A percentile compares a stretch with the other conserved stretches of the same genome.
Evolutionary conservation across 2,113 vertebrate genomes (phyloP).

Genomic region (Eurystomus gularis): DNA sequence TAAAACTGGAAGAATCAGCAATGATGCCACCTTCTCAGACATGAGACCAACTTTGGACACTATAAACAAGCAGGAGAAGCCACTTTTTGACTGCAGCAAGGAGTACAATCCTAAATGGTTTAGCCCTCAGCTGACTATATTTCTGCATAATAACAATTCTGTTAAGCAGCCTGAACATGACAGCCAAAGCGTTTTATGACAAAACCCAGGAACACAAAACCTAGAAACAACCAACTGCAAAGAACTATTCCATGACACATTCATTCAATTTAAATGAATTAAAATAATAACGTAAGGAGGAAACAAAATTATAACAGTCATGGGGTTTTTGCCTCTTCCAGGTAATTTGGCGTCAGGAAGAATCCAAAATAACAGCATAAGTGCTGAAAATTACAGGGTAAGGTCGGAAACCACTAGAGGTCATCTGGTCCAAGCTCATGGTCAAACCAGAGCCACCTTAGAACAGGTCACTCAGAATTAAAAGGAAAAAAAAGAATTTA

Average conservation of each 20-base stretch:
- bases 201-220: not conserved
- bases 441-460: not conserved
- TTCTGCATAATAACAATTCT: not conserved
- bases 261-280: not conserved
- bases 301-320: not conserved
- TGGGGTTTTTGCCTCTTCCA: not conserved
- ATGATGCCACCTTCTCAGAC: not conserved
- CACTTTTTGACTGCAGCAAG: not conserved
- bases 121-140: not conserved
- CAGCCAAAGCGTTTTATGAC: not conserved
- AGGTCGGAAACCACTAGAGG: not conserved
- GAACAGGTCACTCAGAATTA: not conserved
- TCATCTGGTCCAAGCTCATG: not conserved
- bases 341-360: not conserved
- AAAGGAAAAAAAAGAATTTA: not conserved
- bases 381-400: slow-evolving; percentile 10
- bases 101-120: not conserved
- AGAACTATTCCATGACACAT: not conserved
- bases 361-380: slow-evolving; percentile 10
- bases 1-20: not conserved
- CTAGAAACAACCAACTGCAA: not conserved
- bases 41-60: not conserved
- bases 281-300: not conserved
- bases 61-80: not conserved
- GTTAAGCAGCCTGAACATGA: not conserved